Percentiles rank a stretch among this genome's conserved stretches.
phyloP scores from a whole-genome alignment of 2,888 invertebrate genomes.

The Vannuccia rotundouncinata region DNA sequence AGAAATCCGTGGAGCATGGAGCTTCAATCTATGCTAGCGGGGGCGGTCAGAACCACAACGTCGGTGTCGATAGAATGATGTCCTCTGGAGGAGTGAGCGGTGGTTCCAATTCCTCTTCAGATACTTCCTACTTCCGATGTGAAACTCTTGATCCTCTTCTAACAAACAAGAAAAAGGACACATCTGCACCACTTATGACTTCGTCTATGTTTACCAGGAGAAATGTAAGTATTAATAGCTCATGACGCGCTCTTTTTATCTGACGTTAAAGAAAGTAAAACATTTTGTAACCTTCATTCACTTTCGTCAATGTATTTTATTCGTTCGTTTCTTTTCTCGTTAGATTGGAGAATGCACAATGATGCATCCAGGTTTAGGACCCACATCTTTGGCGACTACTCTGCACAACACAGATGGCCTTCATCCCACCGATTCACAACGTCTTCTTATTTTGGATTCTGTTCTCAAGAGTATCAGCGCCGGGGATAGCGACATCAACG shows the following conservation, averaged over 20 bases:
- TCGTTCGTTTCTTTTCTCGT: neutral
- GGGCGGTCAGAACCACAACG: neutral
- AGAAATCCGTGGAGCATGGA: neutral
- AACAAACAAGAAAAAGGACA: neutral
- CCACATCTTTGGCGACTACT: neutral
- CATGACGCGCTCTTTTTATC: no score
- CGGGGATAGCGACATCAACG: neutral
- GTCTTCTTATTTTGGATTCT: neutral
- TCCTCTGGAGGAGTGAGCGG: neutral
- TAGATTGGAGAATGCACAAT: neutral
- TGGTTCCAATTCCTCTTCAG: neutral
- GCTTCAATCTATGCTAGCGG: neutral
- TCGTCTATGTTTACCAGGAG: neutral
- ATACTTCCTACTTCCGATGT: neutral
- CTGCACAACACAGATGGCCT: slow-evolving; percentile 1
- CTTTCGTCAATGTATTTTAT: no score
- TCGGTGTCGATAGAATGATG: neutral
- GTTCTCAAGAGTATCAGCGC: neutral
- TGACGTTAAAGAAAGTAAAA: no score
- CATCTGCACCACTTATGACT: neutral
- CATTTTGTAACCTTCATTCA: no score
- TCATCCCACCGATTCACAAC: neutral
- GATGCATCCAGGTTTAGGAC: neutral
- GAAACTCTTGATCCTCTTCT: neutral
- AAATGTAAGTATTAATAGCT: neutral